Percentiles rank a stretch among this genome's conserved stretches.
These are phyloP conservation scores for Busseola fusca DNA, from an alignment of 2,888 invertebrate genomes.

Conservation along the genomic window DNA sequence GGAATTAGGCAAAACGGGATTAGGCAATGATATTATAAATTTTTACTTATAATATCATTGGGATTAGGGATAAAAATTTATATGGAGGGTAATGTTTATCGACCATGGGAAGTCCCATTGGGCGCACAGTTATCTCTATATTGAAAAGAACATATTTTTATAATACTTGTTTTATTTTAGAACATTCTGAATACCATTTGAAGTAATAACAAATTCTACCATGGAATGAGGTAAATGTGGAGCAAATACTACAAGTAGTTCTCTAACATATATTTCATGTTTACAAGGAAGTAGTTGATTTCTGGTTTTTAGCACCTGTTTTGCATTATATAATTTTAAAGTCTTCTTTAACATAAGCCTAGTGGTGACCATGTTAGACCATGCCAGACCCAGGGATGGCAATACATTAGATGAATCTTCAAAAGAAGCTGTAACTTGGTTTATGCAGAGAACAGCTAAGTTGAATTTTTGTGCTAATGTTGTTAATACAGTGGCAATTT, in stretches of 20 bases:
- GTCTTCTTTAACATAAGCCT: slow-evolving; percentile 65
- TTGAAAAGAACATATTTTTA: not conserved
- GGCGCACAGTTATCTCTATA: not conserved
- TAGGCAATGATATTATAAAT: too few species aligned
- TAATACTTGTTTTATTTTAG: slow-evolving; percentile 10
- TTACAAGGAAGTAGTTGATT: slow-evolving; percentile 8
- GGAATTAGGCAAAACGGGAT: too few species aligned
- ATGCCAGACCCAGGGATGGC: slow-evolving; percentile 83
- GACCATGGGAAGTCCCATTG: too few species aligned
- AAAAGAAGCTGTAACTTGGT: slow-evolving; percentile 83
- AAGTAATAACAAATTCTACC: slow-evolving; percentile 72
- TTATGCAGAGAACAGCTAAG: slow-evolving; percentile 80
- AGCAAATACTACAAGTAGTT: slow-evolving; percentile 75
- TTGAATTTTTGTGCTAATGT: slow-evolving; percentile 75
- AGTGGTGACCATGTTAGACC: slow-evolving; percentile 85
- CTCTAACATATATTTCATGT: slow-evolving; percentile 67
- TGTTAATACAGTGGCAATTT: slow-evolving; percentile 76
- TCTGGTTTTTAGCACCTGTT: not conserved
- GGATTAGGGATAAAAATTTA: not conserved
- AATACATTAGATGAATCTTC: slow-evolving; percentile 69
- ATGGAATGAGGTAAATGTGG: slow-evolving; percentile 75
- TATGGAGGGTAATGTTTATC: not conserved
- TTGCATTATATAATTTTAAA: slow-evolving; percentile 31
- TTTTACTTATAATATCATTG: too few species aligned
- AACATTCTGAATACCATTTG: slow-evolving; percentile 67